Evolutionary conservation across 2,888 invertebrate genomes (phyloP).

Genomic region (Eristalis arbustorum): DNA sequence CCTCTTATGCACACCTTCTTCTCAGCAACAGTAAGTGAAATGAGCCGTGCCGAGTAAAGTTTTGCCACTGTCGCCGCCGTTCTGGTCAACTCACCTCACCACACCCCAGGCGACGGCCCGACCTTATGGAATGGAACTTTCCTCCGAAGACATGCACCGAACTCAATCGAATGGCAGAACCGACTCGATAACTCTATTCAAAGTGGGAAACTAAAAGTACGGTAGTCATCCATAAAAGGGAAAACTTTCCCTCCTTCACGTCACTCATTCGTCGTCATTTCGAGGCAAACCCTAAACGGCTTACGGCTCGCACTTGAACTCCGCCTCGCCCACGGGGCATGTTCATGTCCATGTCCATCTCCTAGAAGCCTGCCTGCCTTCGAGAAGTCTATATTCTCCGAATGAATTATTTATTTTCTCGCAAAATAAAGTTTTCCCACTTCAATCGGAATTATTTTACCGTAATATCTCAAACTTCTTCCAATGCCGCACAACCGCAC

Average conservation of each 20-base stretch:
- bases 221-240: neutral
- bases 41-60: too few relatives aligned
- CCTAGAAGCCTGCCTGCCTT: neutral
- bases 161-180: neutral
- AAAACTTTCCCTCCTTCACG: neutral
- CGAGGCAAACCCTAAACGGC: neutral
- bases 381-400: neutral
- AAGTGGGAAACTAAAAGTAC: neutral
- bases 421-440: conserved; percentile 3
- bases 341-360: neutral
- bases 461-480: neutral
- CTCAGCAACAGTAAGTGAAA: too few relatives aligned
- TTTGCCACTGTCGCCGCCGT: too few relatives aligned
- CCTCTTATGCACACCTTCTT: too few relatives aligned
- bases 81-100: too few relatives aligned
- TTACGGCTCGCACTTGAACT: neutral
- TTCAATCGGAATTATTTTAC: conserved; percentile 9
- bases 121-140: too few relatives aligned
- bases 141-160: neutral
- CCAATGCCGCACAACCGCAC: neutral
- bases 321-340: neutral
- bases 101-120: too few relatives aligned
- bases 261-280: neutral
- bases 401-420: neutral
- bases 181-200: neutral